Conservation (phyloP, 2,113 vertebrate species). For the Dipodomys spectabilis region DNA sequence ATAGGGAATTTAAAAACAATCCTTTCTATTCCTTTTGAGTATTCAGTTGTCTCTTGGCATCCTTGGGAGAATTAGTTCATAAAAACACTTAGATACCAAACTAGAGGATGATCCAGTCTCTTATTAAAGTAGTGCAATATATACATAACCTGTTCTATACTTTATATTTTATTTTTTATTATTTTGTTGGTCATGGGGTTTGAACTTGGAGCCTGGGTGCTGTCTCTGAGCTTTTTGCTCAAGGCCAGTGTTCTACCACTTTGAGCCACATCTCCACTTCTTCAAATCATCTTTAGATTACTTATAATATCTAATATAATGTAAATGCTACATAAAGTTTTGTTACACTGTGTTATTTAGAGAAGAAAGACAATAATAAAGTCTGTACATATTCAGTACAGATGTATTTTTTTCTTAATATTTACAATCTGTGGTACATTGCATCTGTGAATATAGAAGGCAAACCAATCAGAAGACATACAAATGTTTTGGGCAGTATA, state of each 20-base stretch:
- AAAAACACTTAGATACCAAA: not conserved
- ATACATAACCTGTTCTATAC: not conserved
- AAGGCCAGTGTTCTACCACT: too few relatives aligned
- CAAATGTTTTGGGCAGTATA: not conserved
- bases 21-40: conserved; percentile 28
- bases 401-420: not conserved
- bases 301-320: not conserved
- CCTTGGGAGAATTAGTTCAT: not conserved
- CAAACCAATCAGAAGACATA: not conserved
- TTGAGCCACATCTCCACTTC: too few relatives aligned
- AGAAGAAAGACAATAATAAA: not conserved
- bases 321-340: not conserved
- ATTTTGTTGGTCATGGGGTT: too few relatives aligned
- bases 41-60: not conserved
- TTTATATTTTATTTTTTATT: not conserved
- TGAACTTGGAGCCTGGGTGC: too few relatives aligned
- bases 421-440: not conserved
- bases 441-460: not conserved
- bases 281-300: not conserved
- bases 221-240: too few relatives aligned
- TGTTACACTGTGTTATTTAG: not conserved
- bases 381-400: not conserved
- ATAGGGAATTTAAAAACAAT: not conserved
- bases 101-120: not conserved
- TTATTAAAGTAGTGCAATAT: not conserved